Evolutionary conservation across 1,140 invertebrate genomes (phyloP), one percentile per base, ranked within the genome.

Genomic region (Leptinotarsa lineolata): DNA sequence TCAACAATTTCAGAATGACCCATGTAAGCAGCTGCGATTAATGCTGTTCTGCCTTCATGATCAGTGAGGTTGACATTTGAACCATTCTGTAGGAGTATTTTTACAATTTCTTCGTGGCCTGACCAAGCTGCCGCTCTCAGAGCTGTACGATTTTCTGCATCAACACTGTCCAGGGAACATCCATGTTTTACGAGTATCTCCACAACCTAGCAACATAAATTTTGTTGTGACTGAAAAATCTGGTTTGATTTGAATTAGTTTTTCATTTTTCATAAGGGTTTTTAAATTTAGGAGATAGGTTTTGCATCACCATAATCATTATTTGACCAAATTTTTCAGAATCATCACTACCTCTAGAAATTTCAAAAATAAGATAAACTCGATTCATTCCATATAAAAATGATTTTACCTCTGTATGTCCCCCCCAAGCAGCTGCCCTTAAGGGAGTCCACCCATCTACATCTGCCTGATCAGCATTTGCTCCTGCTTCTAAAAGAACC

Each of bases 1-100:
- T 92, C 89, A 1, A 97, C 96, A 72, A 97, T 97, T 77, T 97
- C 95, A 60, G 95, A 94, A 86, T 98, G 96, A 44, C 91, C 95
- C 95, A 94, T 94, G 81, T 95, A 95, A 0, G 93, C 93, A 30
- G 93, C 93, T 0, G 93, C 95, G 78, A 96, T 93, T n/a, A 97
- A 86, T 0, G 95, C 94, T 2, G 95, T 97, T 75, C 96, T 88
- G 21, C 94, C 87, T 80, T 91, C 90, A 72, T 85, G 86, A 80
- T 91, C 92, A 61, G 89, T 88, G 60, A 89, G 86, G 81, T 93
- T 91, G 5, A 93, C 90, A 74, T 90, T 86, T 13, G 91, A 90
- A 60, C 89, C 89, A 79, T 91, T 88, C 66, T 89, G 88, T 12
- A 96, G 84, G 20, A 98, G 87, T 61, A 93, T 89, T 75, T 90